Base-by-base conservation (phyloP, 2,888 invertebrate species). In the Acholoe squamosa region DNA sequence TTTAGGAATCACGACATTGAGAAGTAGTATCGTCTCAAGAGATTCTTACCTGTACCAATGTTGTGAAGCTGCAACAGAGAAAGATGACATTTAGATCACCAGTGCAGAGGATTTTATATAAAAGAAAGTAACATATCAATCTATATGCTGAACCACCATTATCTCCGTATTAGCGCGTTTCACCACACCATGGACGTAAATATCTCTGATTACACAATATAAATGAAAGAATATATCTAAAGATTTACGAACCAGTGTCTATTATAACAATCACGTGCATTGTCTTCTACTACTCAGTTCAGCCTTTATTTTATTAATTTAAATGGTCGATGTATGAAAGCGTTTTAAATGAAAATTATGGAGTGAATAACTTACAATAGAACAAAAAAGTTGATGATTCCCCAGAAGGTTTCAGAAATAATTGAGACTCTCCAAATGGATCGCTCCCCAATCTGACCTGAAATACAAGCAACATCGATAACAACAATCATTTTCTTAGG, bases 331-430 rank as follows among this genome's bases (percentile, higher is more conserved):
- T n/a, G n/a, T n/a, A n/a, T n/a, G n/a, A n/a, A n/a, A n/a, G n/a
- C n/a, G n/a, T n/a, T n/a, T n/a, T n/a, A n/a, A n/a, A n/a, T n/a
- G n/a, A n/a, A n/a, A n/a, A n/a, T n/a, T n/a, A n/a, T n/a, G n/a
- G n/a, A n/a, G n/a, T n/a, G n/a, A n/a, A n/a, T n/a, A n/a, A 71
- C 71, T 71, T 28, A 71, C 71, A 71, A 71, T 14, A 71, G 31
- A 0, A 71, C 25, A 16, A 71, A 25, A 71, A 71, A 71, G 71
- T 71, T 71, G 25, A 71, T 28, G 25, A 71, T 71, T n/a, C 71
- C 71, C 71, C 71, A 71, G 28, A 71, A 71, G 19, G 31, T 28
- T 28, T 71, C 71, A n/a, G 71, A 28, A 25, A 71, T 28, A 28
- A 71, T 71, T 1, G 71, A 71, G 28, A 71, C n/a, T 28, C 71